Evolutionary conservation across 2,113 vertebrate species (phyloP).

Genomic region (Indri indri): DNA sequence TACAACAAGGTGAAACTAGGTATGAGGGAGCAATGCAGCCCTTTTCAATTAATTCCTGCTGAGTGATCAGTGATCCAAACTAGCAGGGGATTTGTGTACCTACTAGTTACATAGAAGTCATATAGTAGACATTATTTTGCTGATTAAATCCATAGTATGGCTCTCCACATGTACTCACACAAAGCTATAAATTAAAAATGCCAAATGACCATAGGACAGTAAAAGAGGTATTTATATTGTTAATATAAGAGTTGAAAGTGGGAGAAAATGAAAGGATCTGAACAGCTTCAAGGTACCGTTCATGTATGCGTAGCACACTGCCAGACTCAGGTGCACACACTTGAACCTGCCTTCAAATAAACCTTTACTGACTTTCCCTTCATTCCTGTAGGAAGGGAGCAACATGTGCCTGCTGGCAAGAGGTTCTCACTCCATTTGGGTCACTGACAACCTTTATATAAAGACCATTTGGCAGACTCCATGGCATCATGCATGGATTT

Average conservation of each 20-base stretch:
- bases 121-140: not conserved
- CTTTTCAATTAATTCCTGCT: not conserved
- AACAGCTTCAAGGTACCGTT: not conserved
- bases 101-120: not conserved
- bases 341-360: not conserved
- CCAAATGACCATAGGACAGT: not conserved
- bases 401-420: not conserved
- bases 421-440: not conserved
- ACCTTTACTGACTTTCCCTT: not conserved
- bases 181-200: not conserved
- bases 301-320: too few species aligned
- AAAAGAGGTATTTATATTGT: not conserved
- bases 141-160: not conserved
- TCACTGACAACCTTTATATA: not conserved
- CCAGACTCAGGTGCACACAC: not conserved
- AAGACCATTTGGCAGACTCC: not conserved
- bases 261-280: not conserved
- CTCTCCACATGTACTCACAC: not conserved
- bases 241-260: not conserved
- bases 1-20: not conserved
- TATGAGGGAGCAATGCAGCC: fast-evolving
- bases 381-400: not conserved
- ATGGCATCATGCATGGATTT: not conserved
- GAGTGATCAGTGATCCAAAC: not conserved
- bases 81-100: not conserved